Evolutionary conservation across 2,888 invertebrate genomes (phyloP).

Genomic region (Lymantria monacha): DNA sequence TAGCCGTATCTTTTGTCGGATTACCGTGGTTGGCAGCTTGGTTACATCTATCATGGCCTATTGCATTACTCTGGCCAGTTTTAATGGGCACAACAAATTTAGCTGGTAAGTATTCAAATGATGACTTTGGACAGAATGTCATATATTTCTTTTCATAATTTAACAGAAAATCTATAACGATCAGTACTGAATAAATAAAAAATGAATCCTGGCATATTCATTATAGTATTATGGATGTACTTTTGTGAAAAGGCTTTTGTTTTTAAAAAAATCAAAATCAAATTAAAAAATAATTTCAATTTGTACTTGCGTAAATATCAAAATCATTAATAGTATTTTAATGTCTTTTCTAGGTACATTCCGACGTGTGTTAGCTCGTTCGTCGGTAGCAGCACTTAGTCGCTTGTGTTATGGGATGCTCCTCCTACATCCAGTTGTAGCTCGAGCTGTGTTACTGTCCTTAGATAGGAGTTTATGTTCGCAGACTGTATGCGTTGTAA

Average conservation of each 20-base stretch:
- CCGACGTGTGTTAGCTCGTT: constrained; percentile 66
- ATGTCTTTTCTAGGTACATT: constrained; percentile 49
- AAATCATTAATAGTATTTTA: no score
- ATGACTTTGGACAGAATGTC: no score
- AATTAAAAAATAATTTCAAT: no score
- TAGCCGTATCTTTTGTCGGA: constrained; percentile 36
- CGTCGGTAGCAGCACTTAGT: constrained; percentile 74
- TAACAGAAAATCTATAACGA: no score
- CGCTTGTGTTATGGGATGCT: constrained; percentile 79
- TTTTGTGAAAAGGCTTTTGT: no score
- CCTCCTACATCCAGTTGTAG: constrained; percentile 75
- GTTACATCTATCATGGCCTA: constrained; percentile 57
- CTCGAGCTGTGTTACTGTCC: constrained; percentile 67
- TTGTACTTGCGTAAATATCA: no score
- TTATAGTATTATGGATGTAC: no score
- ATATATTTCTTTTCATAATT: no score
- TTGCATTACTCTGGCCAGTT: constrained; percentile 61
- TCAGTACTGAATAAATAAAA: no score
- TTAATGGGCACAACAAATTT: constrained; percentile 54
- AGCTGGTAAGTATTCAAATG: constrained; percentile 38
- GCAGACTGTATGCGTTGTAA: constrained; percentile 71
- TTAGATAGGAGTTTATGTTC: constrained; percentile 72
- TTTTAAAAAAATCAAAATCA: no score
- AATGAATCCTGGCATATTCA: no score
- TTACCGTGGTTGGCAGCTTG: constrained; percentile 51